Percentiles rank a stretch among this genome's conserved stretches.
Evolutionary conservation across 2,797 vertebrate genomes (phyloP).

Genomic region (Enoplosus armatus): DNA sequence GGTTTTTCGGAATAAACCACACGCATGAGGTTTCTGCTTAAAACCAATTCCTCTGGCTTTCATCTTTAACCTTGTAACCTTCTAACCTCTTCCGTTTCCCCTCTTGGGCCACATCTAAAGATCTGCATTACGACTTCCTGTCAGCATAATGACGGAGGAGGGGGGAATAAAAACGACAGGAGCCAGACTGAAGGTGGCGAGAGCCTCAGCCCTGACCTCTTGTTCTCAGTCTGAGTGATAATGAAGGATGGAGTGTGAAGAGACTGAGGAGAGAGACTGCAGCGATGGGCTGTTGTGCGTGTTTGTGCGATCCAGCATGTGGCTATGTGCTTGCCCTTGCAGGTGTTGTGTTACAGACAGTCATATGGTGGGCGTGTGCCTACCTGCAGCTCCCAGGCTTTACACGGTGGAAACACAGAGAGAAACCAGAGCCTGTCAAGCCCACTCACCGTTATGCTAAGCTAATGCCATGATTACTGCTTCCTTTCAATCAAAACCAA

Average conservation of each 20-base stretch:
- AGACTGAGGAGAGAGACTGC: slow-evolving; percentile 25
- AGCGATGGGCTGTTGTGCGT: slow-evolving; percentile 33
- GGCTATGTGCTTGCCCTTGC: slow-evolving; percentile 42
- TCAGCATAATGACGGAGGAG: slow-evolving; percentile 36
- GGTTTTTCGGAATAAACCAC: slow-evolving; percentile 26
- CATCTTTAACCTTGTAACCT: slow-evolving; percentile 72
- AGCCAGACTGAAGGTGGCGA: slow-evolving; percentile 49
- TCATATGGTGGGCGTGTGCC: slow-evolving; percentile 59
- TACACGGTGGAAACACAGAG: slow-evolving; percentile 38
- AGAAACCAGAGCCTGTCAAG: slow-evolving; percentile 58
- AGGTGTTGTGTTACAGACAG: slow-evolving; percentile 65
- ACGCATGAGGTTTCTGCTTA: slow-evolving; percentile 18
- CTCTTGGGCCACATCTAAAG: slow-evolving; percentile 61
- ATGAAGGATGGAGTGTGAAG: slow-evolving; percentile 58
- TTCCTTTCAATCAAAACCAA: slow-evolving; percentile 66
- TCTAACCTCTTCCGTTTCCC: slow-evolving; percentile 52
- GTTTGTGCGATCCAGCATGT: slow-evolving; percentile 36
- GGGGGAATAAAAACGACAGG: slow-evolving; percentile 29
- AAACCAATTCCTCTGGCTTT: slow-evolving; percentile 65
- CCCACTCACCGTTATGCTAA: slow-evolving; percentile 52
- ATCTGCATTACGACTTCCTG: slow-evolving; percentile 69
- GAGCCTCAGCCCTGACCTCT: slow-evolving; percentile 43
- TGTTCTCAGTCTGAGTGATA: slow-evolving; percentile 61
- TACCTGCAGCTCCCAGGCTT: slow-evolving; percentile 62
- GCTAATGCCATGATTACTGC: slow-evolving; percentile 67